Base-by-base conservation (phyloP, 2,113 vertebrate species). In the Cyanoliseus patagonus region DNA sequence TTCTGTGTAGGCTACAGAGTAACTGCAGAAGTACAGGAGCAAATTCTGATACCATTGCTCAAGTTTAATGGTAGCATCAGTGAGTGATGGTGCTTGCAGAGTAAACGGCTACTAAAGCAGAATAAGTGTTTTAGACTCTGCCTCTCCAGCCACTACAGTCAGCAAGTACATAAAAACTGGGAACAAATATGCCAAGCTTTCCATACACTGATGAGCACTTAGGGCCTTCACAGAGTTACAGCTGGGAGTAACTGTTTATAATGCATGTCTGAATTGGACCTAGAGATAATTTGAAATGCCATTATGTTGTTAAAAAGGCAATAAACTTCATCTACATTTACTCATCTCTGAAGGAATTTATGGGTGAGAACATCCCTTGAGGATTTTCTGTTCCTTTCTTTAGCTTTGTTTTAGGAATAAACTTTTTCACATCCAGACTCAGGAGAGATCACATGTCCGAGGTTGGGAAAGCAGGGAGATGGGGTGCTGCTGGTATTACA, bases 371-470 rank as follows among this genome's bases (percentile, higher is more conserved):
- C 15, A 19, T 37, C 33, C 47, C 7, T 4, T 9, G 47, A 78
- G 69, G 80, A 61, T 72, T 84, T 84, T 79, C 39, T 44, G 11
- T 41, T 75, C 37, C 55, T 18, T 78, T 24, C 42, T 49, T 76
- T 28, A 72, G 27, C 13, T 82, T 33, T 76, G 18, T 52, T 91
- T 89, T 55, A 64, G 41, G 77, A 67, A 19, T 11, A 90, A 61
- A 17, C 22, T 31, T 86, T 47, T 37, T 11, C 62, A 28, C 44
- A 39, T 25, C 20, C 35, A 42, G 42, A 17, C 12, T 35, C 6
- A 23, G 75, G 30, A 44, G 9, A 33, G 25, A 7, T 8, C 1
- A 0, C 8, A 2, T 4, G 9, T 49, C n/a, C 76, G 3, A 17
- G 8, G 20, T 2, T n/a, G 49, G 53, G 49, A 23, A n/a, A 52